Evolutionary conservation across 2,113 vertebrate species (phyloP), one percentile per base, ranked within the genome.

Genomic region (Hippocampus barbouri): DNA sequence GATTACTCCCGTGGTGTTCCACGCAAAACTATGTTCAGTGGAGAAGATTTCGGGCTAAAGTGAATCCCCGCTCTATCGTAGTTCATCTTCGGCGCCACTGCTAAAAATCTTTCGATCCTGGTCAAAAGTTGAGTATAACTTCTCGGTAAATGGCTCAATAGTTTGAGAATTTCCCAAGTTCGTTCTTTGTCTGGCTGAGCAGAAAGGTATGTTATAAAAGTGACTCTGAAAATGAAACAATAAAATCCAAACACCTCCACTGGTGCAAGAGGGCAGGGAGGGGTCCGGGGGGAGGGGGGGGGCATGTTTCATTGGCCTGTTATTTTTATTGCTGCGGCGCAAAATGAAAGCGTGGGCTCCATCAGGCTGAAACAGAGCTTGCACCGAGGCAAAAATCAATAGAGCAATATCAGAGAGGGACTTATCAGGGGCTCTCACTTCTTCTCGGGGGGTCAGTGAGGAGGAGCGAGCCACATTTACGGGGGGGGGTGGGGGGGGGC

Each of bases 1-100:
- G 95, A 98, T 98, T 97, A 98, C 97, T 99, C 92, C 93, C 82
- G 23, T 63, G 70, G 84, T 81, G 85, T 79, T 54, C 61, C 47
- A 63, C 15, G 9, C 71, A 38, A 38, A 38, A 38, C 34, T 38
- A 38, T 38, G 34, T 6, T 38, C 5, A 18, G 25, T 34, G 59
- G 59, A 34, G 53, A 23, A 10, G 53, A 56, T 10, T 18, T n/a
- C 1, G 18, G 7, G 20, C 49, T 21, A 51, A 6, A 51, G 18
- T 20, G 18, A 51, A 21, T 3, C 49, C 18, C 1, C 49, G 6
- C 49, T 51, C 18, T 18, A 49, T 45, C 43, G 12, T 14, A 3
- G 11, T 14, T 45, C 10, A 12, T 14, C 43, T 45, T 45, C 12
- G 2, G 43, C 12, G 43, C 14, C 11, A 2, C 41, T 43, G 4